Percentiles rank a stretch among this genome's conserved stretches.
These are phyloP conservation scores for Teleiodes luculella DNA, from an alignment of 2,888 invertebrate species.

Conservation along the genomic window DNA sequence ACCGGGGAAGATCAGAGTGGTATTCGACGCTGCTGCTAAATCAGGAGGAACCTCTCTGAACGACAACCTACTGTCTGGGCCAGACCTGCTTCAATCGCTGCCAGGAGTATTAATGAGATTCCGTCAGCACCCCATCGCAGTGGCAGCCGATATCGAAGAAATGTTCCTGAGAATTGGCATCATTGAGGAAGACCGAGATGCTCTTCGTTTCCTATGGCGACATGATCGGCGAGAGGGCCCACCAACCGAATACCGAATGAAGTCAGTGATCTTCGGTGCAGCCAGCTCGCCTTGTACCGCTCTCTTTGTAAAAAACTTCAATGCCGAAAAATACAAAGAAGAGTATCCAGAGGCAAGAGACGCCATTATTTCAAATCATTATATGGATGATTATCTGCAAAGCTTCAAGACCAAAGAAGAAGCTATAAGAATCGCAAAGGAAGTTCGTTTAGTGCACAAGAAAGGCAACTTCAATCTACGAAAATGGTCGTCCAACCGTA, in stretches of 20 bases:
- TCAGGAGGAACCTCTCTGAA: constrained; percentile 17
- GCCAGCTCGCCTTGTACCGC: constrained; percentile 21
- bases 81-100: constrained; percentile 25
- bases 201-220: constrained; percentile 8
- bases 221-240: constrained; percentile 14
- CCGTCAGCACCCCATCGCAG: constrained; percentile 19
- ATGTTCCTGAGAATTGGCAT: constrained; percentile 26
- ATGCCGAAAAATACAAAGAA: constrained; percentile 15
- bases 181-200: constrained; percentile 18
- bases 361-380: constrained; percentile 14
- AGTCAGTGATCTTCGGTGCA: constrained; percentile 23
- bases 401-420: constrained; percentile 10
- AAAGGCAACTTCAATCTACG: neutral
- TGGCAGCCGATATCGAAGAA: constrained; percentile 26
- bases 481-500: constrained; percentile 2
- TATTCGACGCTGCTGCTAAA: constrained; percentile 16
- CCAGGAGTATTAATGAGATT: constrained; percentile 26
- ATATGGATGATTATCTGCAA: constrained; percentile 20
- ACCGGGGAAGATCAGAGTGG: constrained; percentile 9
- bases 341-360: constrained; percentile 9
- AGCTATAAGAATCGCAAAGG: neutral
- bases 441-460: neutral
- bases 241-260: constrained; percentile 21
- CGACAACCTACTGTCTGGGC: constrained; percentile 22
- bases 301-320: constrained; percentile 17